Evolutionary conservation across 2,797 vertebrate species (phyloP).

Genomic region (Phoxinus dragarum): DNA sequence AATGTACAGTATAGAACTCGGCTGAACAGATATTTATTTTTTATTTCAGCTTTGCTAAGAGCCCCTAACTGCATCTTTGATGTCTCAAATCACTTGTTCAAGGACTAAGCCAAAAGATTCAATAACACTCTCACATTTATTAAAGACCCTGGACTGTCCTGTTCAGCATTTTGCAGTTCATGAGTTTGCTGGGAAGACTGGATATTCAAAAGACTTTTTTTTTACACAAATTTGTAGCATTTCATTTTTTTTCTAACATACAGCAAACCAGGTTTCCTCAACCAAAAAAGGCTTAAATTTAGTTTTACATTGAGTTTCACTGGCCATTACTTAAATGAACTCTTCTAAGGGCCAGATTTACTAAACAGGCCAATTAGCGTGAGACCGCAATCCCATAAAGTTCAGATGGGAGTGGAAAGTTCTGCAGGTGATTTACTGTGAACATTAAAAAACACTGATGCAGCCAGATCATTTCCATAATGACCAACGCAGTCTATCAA

Average conservation of each 20-base stretch:
- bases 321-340: background rate
- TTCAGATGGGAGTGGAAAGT: background rate
- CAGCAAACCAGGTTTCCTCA: background rate
- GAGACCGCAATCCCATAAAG: background rate
- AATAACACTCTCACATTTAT: background rate
- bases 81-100: slow-evolving; percentile 2
- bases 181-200: background rate
- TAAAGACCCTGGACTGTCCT: background rate
- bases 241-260: background rate
- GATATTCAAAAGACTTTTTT: background rate
- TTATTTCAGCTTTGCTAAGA: background rate
- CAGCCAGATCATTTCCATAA: background rate
- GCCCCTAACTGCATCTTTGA: background rate
- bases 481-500: background rate
- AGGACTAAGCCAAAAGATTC: background rate
- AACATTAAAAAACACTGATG: background rate
- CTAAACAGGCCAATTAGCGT: background rate
- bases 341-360: background rate
- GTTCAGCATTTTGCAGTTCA: background rate
- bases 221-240: background rate
- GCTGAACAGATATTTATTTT: background rate
- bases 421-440: background rate
- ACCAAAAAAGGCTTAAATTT: background rate
- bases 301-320: background rate
- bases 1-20: slow-evolving; percentile 4